phyloP scores from a whole-genome alignment of 1,140 invertebrate genomes.

The Orius insidiosus region DNA sequence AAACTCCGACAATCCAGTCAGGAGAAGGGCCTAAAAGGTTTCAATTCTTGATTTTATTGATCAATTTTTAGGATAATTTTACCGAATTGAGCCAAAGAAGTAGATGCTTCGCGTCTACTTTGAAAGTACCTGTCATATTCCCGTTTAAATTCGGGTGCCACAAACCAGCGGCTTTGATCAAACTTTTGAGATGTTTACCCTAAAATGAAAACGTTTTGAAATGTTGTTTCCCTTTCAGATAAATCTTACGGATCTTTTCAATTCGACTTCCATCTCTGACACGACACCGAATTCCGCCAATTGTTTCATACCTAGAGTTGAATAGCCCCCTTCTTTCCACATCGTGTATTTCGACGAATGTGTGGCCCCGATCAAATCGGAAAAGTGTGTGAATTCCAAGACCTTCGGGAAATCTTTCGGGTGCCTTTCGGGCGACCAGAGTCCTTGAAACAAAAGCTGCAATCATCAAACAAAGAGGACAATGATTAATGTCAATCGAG shows the following conservation, averaged over 20 bases:
- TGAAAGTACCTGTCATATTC: conserved; percentile 69
- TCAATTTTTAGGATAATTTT: conserved; percentile 13
- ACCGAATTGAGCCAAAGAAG: conserved; percentile 86
- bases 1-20: conserved; percentile 90
- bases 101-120: conserved; percentile 74
- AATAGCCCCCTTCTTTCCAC: conserved; percentile 82
- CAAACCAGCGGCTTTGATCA: conserved; percentile 85
- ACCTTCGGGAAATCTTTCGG: conserved; percentile 86
- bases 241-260: conserved; percentile 47
- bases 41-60: not conserved
- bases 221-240: too few species aligned
- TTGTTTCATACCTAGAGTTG: conserved; percentile 81
- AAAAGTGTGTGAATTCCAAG: conserved; percentile 86
- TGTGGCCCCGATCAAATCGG: conserved; percentile 90
- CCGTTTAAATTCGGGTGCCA: conserved; percentile 86
- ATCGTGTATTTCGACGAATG: conserved; percentile 81
- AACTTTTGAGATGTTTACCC: conserved; percentile 65
- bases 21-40: conserved; percentile 58
- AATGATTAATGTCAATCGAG: not conserved
- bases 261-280: conserved; percentile 74
- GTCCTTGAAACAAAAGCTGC: conserved; percentile 80
- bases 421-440: conserved; percentile 92
- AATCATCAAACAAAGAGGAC: conserved; percentile 26
- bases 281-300: conserved; percentile 89
- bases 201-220: conserved; percentile 19